Conservation (phyloP, 2,113 vertebrate genomes). For the Pao palembangensis region DNA sequence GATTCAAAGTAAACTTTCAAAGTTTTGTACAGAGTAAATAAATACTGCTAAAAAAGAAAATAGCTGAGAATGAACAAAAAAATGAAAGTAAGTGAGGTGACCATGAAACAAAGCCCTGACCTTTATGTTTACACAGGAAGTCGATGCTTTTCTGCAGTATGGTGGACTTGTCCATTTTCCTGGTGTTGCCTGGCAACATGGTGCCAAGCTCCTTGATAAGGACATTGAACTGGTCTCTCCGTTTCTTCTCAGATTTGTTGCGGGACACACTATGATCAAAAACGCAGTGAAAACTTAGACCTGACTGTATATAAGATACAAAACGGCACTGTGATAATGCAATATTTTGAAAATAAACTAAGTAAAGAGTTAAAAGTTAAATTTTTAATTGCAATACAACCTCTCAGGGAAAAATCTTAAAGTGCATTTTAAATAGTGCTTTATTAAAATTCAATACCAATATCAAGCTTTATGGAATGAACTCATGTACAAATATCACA, state of each 20-base stretch:
- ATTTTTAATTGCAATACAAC: no score
- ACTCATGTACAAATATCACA: background rate
- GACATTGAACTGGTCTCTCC: constrained; percentile 98
- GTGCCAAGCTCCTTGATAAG: constrained; percentile 99
- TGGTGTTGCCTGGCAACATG: constrained; percentile 96
- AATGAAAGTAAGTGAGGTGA: constrained; percentile 20
- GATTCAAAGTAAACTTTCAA: background rate
- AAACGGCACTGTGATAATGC: no score
- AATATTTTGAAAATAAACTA: no score
- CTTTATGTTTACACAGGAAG: constrained; percentile 99
- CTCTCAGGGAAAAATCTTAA: background rate
- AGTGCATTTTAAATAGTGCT: background rate
- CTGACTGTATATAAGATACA: background rate
- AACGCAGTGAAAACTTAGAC: background rate
- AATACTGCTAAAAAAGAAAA: background rate
- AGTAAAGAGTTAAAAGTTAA: no score
- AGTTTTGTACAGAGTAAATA: background rate
- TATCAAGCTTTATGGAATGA: background rate
- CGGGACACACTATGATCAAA: constrained; percentile 84
- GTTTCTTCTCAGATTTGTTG: constrained; percentile 98
- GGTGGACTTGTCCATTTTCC: constrained; percentile 99
- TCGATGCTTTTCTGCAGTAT: constrained; percentile 99
- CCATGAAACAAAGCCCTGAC: constrained; percentile 57
- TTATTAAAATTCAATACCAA: background rate
- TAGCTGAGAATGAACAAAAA: background rate